Percentiles rank a stretch among this genome's conserved stretches.
Evolutionary conservation across 2,113 vertebrate species (phyloP).

Genomic region (Alouatta palliata): DNA sequence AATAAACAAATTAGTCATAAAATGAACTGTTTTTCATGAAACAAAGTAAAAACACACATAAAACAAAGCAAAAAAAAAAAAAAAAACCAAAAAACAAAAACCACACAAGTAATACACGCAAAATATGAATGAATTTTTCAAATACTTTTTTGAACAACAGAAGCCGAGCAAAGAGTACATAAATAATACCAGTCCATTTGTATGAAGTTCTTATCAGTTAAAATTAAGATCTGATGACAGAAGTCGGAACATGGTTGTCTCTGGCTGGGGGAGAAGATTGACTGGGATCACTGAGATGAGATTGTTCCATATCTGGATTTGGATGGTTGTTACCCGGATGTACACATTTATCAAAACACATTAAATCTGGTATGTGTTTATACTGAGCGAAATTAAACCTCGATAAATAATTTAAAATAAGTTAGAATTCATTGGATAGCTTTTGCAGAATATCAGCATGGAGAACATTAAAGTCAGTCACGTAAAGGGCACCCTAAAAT

Average conservation of each 20-base stretch:
- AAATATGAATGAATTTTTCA: constrained; percentile 3
- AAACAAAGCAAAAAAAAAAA: background rate
- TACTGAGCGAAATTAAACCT: background rate
- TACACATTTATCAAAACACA: background rate
- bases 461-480: background rate
- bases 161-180: background rate
- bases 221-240: background rate
- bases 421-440: background rate
- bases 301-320: background rate
- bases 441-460: background rate
- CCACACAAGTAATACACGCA: background rate
- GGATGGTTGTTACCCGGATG: background rate
- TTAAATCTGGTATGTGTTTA: background rate
- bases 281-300: background rate
- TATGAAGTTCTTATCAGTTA: background rate
- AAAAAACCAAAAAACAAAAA: too few relatives aligned
- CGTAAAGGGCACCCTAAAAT: background rate
- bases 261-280: background rate
- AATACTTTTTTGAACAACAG: background rate
- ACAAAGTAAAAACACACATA: background rate
- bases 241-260: background rate
- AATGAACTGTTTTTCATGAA: background rate
- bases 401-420: background rate
- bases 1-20: background rate
- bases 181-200: background rate